A percentile compares a stretch with the other conserved stretches of the same genome.
These are phyloP conservation scores for Kryptolebias ocellatus DNA, from an alignment of 2,797 vertebrate genomes.

Conservation along the genomic window DNA sequence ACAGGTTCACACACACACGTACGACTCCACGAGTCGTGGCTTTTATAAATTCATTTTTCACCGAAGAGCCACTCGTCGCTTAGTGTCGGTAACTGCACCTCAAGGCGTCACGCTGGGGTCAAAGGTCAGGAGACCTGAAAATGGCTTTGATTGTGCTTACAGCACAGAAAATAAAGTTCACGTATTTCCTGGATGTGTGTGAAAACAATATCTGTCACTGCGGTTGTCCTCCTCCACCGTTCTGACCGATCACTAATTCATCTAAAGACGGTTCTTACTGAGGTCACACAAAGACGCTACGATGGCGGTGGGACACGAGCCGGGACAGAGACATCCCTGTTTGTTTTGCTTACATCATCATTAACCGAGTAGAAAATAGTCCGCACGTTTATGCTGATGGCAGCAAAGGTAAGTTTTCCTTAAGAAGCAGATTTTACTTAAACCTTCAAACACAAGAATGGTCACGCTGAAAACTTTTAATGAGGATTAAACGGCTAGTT, in stretches of 20 bases:
- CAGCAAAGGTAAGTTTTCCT: constrained; percentile 2
- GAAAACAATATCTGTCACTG: constrained; percentile 21
- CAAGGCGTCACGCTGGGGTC: neutral
- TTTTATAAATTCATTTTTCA: neutral
- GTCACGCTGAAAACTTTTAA: neutral
- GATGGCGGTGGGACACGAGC: neutral
- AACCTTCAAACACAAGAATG: neutral
- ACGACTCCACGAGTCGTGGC: too few species aligned
- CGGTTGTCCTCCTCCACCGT: neutral
- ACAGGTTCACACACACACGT: too few species aligned
- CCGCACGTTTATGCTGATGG: constrained; percentile 7
- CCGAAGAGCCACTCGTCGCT: constrained; percentile 18
- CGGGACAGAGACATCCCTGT: too few species aligned
- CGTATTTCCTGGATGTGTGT: constrained; percentile 32
- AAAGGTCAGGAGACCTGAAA: constrained; percentile 25
- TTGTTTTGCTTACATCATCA: neutral
- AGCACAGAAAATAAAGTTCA: constrained; percentile 39
- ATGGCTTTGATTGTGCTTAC: constrained; percentile 26
- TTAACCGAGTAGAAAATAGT: neutral
- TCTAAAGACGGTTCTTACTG: neutral
- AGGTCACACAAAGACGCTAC: neutral
- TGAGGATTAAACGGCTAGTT: too few species aligned
- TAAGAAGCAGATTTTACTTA: constrained; percentile 1
- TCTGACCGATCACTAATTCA: neutral
- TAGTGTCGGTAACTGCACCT: constrained; percentile 28